Evolutionary conservation across 2,888 invertebrate genomes (phyloP).

Genomic region (Leptopterna dolabrata): DNA sequence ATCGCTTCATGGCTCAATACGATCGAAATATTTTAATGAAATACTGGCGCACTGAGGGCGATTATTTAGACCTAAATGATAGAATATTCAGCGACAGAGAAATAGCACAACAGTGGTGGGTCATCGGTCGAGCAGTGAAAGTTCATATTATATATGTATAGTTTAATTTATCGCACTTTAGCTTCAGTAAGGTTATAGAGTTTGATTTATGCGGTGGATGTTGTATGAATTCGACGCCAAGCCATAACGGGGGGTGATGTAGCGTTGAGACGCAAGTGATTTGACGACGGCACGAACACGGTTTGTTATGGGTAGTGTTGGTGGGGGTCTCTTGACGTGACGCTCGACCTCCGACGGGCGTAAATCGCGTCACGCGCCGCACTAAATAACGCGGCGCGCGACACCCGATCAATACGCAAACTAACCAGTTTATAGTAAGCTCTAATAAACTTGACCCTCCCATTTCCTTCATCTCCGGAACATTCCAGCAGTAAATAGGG

Average conservation of each 20-base stretch:
- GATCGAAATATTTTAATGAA: too few species aligned
- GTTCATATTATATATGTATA: too few species aligned
- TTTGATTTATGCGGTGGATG: neutral
- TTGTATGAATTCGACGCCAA: neutral
- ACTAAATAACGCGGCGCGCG: constrained; percentile 10
- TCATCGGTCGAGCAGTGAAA: too few species aligned
- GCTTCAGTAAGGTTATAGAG: neutral
- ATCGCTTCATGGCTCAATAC: too few species aligned
- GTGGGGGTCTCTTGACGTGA: neutral
- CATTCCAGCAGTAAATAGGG: neutral
- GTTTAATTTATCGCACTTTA: neutral
- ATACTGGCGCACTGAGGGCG: too few species aligned
- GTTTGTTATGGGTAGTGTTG: neutral
- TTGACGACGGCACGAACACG: constrained; percentile 2
- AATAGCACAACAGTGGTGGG: too few species aligned
- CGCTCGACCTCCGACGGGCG: neutral
- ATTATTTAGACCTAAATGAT: too few species aligned
- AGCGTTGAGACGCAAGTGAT: neutral
- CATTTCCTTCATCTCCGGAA: neutral
- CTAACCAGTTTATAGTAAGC: neutral
- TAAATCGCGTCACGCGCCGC: neutral
- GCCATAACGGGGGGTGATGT: neutral
- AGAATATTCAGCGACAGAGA: too few species aligned
- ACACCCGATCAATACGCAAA: neutral
- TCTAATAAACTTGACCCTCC: neutral